Evolutionary conservation across 2,113 vertebrate species (phyloP).

Genomic region (Mobula birostris): DNA sequence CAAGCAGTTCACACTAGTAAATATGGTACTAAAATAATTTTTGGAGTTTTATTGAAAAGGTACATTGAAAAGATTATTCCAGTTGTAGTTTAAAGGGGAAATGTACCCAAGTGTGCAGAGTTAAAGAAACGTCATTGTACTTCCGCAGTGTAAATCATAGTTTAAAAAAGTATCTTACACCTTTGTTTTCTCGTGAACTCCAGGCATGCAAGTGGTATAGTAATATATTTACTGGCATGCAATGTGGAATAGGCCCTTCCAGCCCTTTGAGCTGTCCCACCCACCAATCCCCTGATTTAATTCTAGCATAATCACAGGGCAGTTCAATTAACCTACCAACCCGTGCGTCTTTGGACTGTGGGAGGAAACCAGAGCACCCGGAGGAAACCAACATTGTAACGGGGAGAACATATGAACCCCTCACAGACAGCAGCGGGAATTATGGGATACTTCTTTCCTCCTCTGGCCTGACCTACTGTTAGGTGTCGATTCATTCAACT

Average conservation of each 20-base stretch:
- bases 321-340: no score
- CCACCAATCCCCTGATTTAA: no score
- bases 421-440: no score
- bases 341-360: no score
- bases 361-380: no score
- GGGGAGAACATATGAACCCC: no score
- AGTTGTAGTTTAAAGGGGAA: background rate
- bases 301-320: no score
- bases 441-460: background rate
- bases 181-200: background rate
- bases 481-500: background rate
- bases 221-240: no score
- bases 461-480: background rate
- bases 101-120: background rate
- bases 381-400: no score
- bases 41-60: background rate
- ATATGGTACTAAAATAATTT: background rate
- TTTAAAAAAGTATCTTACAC: background rate
- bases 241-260: no score
- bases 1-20: background rate
- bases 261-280: no score
- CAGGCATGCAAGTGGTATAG: background rate
- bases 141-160: background rate
- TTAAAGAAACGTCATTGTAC: background rate
- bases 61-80: background rate